A percentile compares a stretch with the other conserved stretches of the same genome.
These are phyloP conservation scores for Sepiola atlantica DNA, from an alignment of 2,888 invertebrate species.

Conservation along the genomic window DNA sequence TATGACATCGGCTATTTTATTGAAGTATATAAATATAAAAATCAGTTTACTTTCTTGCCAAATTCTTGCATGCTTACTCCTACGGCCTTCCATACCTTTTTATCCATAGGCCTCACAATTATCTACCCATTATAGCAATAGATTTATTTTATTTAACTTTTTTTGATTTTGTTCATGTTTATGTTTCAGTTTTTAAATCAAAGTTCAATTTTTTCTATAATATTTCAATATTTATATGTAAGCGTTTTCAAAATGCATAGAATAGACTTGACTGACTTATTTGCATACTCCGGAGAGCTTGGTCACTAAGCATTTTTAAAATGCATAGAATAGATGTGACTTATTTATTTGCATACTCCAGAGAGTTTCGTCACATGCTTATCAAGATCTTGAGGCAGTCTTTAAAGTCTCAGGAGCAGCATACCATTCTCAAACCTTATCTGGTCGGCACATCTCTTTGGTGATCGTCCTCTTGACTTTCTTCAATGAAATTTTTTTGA, in stretches of 20 bases:
- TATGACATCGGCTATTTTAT: background rate
- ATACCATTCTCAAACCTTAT: too few species aligned
- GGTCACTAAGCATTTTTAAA: background rate
- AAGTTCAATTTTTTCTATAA: background rate
- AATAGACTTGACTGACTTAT: too few species aligned
- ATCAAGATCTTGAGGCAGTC: too few species aligned
- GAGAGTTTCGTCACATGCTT: too few species aligned
- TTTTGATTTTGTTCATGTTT: background rate
- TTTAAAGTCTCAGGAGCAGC: too few species aligned
- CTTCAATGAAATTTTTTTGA: too few species aligned
- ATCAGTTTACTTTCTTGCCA: conserved; percentile 22
- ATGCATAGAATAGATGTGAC: background rate
- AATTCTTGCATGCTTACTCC: conserved; percentile 19
- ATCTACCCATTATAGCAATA: background rate
- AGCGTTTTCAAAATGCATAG: background rate
- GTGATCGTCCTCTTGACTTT: too few species aligned
- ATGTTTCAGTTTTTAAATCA: background rate
- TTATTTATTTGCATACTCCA: too few species aligned
- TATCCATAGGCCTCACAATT: background rate
- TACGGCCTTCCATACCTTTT: background rate
- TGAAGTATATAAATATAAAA: background rate
- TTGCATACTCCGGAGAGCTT: too few species aligned
- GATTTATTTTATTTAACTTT: background rate
- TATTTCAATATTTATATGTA: background rate
- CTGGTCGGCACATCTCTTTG: too few species aligned